Conservation (phyloP, 2,797 vertebrate species). For the Naso thynnoides region DNA sequence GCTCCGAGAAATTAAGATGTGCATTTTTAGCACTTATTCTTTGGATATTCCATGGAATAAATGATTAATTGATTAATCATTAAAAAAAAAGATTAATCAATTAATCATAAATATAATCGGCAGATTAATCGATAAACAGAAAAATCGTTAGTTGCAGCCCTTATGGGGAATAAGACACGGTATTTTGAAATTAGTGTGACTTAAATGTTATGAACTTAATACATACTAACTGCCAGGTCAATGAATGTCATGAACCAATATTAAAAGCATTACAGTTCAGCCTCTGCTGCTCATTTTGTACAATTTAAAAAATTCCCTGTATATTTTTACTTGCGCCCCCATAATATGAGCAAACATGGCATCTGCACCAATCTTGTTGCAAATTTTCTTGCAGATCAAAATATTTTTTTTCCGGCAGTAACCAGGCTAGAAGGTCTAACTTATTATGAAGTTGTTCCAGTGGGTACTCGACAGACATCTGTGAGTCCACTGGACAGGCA, state of each 20-base stretch:
- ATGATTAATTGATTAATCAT: too few species aligned
- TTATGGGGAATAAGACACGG: background rate
- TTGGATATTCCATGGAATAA: too few species aligned
- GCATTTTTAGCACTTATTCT: too few species aligned
- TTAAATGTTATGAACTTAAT: background rate
- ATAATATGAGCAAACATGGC: background rate
- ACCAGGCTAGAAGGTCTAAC: background rate
- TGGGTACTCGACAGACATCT: background rate
- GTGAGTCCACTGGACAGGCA: background rate
- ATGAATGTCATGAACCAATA: fast-evolving
- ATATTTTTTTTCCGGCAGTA: background rate
- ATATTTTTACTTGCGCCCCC: background rate
- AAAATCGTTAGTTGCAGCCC: too few species aligned
- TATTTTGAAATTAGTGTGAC: background rate
- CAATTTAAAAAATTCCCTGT: background rate
- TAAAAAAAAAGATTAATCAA: too few species aligned
- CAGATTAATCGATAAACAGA: too few species aligned
- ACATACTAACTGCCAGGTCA: too few species aligned
- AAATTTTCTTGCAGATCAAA: background rate
- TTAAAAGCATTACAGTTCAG: background rate
- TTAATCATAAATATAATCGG: too few species aligned
- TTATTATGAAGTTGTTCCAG: too few species aligned
- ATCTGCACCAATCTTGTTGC: too few species aligned
- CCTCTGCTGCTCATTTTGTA: background rate
- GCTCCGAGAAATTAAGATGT: too few species aligned